phyloP scores from a whole-genome alignment of 2,888 invertebrate genomes.

The Andrena marginata region DNA sequence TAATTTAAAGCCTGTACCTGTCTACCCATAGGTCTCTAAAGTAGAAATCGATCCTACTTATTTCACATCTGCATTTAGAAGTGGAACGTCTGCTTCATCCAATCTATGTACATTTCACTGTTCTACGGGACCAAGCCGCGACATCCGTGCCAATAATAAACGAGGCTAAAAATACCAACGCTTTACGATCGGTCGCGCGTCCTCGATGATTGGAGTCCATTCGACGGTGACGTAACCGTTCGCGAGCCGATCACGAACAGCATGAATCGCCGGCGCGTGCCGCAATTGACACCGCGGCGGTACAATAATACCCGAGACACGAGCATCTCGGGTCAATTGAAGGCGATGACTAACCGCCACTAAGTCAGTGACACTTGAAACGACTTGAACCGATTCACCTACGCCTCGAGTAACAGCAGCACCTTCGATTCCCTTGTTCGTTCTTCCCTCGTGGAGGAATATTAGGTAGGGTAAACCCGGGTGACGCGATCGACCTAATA shows the following conservation, averaged over 20 bases:
- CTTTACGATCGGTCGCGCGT: constrained; percentile 63
- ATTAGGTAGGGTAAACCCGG: no score
- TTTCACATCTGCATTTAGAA: no score
- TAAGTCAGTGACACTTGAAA: constrained; percentile 78
- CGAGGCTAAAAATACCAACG: constrained; percentile 68
- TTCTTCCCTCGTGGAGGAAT: background rate
- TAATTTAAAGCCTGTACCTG: no score
- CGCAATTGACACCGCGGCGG: constrained; percentile 78
- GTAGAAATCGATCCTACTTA: no score
- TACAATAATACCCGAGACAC: constrained; percentile 77
- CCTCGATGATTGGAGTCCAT: constrained; percentile 69
- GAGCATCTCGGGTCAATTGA: constrained; percentile 81
- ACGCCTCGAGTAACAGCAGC: constrained; percentile 34
- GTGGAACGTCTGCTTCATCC: background rate
- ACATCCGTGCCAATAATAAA: constrained; percentile 62
- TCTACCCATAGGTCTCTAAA: no score
- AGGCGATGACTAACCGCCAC: constrained; percentile 77
- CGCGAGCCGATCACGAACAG: constrained; percentile 76
- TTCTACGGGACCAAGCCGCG: background rate
- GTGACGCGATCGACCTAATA: no score
- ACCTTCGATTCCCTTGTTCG: constrained; percentile 16
- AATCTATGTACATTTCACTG: background rate
- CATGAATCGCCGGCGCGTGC: constrained; percentile 82
- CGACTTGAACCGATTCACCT: constrained; percentile 66
- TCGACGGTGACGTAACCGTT: constrained; percentile 78